Conservation (phyloP, 2,113 vertebrate species). For the Montifringilla adamsi region DNA sequence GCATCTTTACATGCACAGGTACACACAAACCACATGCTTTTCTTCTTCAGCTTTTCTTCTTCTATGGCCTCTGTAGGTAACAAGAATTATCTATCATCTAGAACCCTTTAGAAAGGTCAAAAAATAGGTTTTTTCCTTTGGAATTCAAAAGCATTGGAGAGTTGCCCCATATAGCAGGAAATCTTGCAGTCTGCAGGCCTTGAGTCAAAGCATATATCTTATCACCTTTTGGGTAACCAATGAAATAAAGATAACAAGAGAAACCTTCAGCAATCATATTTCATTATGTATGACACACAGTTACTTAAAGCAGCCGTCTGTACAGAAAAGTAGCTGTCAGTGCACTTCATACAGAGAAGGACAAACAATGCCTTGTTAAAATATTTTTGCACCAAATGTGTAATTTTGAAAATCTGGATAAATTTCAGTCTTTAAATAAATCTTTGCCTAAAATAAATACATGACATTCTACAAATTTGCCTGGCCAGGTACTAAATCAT, state of each 20-base stretch:
- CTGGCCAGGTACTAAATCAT: conserved; percentile 14
- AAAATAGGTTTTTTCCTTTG: fast-evolving
- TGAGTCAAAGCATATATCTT: background rate
- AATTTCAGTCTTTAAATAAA: conserved; percentile 11
- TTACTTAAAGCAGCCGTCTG: background rate
- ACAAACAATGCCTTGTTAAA: background rate
- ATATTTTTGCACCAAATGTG: background rate
- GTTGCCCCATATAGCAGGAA: background rate
- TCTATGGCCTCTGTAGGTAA: background rate
- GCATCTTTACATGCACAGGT: fast-evolving
- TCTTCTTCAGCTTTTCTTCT: background rate
- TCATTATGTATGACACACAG: background rate
- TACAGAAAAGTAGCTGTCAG: background rate
- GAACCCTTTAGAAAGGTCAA: background rate
- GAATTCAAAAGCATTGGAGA: background rate
- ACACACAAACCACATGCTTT: fast-evolving
- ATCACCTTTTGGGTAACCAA: background rate
- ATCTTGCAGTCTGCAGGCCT: background rate
- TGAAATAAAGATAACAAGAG: background rate
- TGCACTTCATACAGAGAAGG: background rate
- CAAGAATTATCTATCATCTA: background rate
- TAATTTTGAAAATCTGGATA: background rate
- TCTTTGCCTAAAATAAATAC: background rate
- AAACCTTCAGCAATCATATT: background rate
- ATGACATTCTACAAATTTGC: background rate